These are phyloP conservation scores for Mirza zaza DNA, from an alignment of 2,113 vertebrate species.

Conservation along the genomic window DNA sequence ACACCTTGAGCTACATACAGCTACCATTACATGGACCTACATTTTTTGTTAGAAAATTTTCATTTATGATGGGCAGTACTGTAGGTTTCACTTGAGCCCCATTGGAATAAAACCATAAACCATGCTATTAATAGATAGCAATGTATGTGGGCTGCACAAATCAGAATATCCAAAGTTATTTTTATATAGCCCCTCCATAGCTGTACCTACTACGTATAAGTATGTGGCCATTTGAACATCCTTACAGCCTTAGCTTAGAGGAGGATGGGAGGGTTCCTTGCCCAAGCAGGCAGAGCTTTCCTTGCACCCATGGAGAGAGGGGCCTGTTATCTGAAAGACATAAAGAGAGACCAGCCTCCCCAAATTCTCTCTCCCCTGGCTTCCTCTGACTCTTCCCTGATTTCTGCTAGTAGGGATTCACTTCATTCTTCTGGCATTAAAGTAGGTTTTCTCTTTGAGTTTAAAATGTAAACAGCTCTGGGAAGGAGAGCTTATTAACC, in stretches of 20 bases:
- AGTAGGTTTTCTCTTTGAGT: conserved; percentile 16
- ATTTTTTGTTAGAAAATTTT: neutral
- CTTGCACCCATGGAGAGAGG: neutral
- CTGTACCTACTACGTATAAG: neutral
- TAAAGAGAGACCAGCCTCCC: neutral
- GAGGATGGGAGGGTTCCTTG: neutral
- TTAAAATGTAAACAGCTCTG: conserved; percentile 36
- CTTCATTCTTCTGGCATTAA: conserved; percentile 52
- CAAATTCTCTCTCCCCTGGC: neutral
- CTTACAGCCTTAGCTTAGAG: neutral
- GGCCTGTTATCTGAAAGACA: neutral
- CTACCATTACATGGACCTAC: neutral
- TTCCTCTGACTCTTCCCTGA: neutral
- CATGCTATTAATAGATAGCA: neutral
- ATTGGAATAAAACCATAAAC: neutral
- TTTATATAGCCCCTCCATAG: neutral
- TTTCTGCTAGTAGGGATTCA: neutral
- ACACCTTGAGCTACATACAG: neutral
- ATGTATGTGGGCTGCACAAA: neutral
- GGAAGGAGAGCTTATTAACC: neutral
- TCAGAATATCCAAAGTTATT: neutral
- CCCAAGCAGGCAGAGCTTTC: neutral
- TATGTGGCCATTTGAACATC: neutral
- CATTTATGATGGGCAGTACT: neutral
- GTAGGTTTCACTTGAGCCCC: neutral